Evolutionary conservation across 2,113 vertebrate species (phyloP), one percentile per base, ranked within the genome.

Genomic region (Antechinus stuartii): DNA sequence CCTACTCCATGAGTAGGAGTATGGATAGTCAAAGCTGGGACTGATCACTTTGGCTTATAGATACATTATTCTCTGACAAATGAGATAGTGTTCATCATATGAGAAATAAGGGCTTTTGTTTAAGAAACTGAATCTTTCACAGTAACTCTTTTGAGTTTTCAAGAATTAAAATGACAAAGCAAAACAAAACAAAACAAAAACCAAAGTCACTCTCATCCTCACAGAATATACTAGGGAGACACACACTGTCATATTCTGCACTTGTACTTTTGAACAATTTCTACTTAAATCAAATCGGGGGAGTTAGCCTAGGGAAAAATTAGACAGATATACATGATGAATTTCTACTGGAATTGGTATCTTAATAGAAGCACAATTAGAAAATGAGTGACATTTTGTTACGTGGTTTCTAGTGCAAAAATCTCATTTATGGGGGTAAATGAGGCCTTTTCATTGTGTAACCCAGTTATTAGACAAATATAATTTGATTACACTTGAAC

Each of bases 231-330:
- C 23, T 91, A 94, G 68, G 19, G 54, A 22, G 56, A 61, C 56
- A 25, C 26, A 56, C n/a, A 26, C 52, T 90, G 22, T 92, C 50
- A 95, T 93, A 91, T 30, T 90, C 55, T 92, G 7, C 53, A 76
- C 91, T 97, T 61, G 93, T 35, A 90, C 2, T 56, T 47, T 50
- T 0, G 25, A n/a, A 49, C 3, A 94, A 23, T 91, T 89, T 95
- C 68, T 92, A 93, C 22, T 95, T 90, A 42, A 23, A 6, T 84
- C 7, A 90, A 30, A 92, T 23, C 89, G 46, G 94, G n/a, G 47
- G 27, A 92, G 54, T 95, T 95, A 93, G 52, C 22, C 52, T 89
- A 12, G 16, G 84, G 55, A 53, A 93, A 92, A 95, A 90, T 91
- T 50, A 46, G 47, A 68, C 8, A n/a, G 8, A 19, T 55, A 46